phyloP scores from a whole-genome alignment of 2,888 invertebrate genomes.

The Hermodice carunculata region DNA sequence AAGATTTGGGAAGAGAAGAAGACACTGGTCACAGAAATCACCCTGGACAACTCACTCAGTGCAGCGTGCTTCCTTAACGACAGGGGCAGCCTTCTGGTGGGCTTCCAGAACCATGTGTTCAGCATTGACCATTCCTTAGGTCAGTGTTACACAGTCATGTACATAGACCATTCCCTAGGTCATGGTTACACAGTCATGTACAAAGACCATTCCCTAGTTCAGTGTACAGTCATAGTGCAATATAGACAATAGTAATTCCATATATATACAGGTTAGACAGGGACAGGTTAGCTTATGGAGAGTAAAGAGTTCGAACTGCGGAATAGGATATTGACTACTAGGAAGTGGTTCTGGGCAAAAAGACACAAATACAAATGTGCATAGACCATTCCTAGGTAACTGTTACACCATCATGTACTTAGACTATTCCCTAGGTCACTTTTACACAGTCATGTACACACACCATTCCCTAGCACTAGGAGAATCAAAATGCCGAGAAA shows the following conservation, averaged over 20 bases:
- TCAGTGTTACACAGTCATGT: slow-evolving; percentile 20
- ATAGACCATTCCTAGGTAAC: neutral
- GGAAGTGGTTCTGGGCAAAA: too few species aligned
- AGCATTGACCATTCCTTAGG: slow-evolving; percentile 58
- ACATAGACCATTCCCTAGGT: too few species aligned
- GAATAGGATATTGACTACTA: too few species aligned
- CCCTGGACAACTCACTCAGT: slow-evolving; percentile 48
- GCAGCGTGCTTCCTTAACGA: slow-evolving; percentile 61
- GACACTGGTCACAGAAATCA: slow-evolving; percentile 59
- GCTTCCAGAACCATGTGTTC: slow-evolving; percentile 65
- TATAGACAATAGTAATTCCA: too few species aligned
- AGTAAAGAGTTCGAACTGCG: too few species aligned
- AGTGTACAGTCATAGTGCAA: slow-evolving; percentile 18
- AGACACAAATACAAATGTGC: too few species aligned
- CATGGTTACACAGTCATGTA: neutral
- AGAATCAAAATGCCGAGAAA: too few species aligned
- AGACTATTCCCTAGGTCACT: too few species aligned
- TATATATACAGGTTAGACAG: too few species aligned
- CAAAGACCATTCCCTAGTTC: neutral
- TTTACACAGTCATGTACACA: too few species aligned
- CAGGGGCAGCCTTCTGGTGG: slow-evolving; percentile 57
- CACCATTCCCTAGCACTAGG: too few species aligned
- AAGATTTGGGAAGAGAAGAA: slow-evolving; percentile 62
- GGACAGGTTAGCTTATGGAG: too few species aligned
- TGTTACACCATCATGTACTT: neutral